These are phyloP conservation scores for Dolichopus griseipennis DNA, from an alignment of 2,888 invertebrate genomes.

Conservation along the genomic window DNA sequence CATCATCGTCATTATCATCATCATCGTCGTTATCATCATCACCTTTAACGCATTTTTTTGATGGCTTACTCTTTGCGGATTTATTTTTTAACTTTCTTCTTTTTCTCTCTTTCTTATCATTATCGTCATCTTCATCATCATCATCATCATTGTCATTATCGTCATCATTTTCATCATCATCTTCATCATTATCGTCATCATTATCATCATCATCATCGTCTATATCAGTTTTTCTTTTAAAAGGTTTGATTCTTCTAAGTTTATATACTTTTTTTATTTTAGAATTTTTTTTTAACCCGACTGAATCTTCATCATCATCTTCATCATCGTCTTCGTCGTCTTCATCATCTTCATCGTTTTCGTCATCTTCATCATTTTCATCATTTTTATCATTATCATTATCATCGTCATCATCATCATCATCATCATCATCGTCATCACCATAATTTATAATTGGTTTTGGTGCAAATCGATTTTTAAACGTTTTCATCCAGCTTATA, in stretches of 20 bases:
- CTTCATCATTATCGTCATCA: no score
- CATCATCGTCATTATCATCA: constrained; percentile 26
- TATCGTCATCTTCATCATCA: constrained; percentile 39
- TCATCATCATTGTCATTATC: constrained; percentile 40
- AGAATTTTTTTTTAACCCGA: constrained; percentile 13
- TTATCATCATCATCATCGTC: no score
- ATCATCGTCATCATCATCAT: constrained; percentile 38
- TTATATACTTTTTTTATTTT: constrained; percentile 26
- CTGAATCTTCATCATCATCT: constrained; percentile 41
- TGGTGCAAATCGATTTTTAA: background rate
- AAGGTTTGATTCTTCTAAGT: no score
- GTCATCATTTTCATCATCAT: constrained; percentile 29
- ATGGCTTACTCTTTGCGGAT: constrained; percentile 25
- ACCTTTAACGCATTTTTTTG: constrained; percentile 39
- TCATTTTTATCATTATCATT: constrained; percentile 45
- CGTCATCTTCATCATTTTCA: constrained; percentile 35
- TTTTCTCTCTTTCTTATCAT: constrained; percentile 42
- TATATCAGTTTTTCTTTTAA: no score
- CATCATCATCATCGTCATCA: constrained; percentile 26
- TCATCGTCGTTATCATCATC: constrained; percentile 42
- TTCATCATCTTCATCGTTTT: constrained; percentile 30
- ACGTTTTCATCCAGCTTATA: background rate
- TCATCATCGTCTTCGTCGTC: constrained; percentile 42
- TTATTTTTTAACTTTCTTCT: constrained; percentile 36
- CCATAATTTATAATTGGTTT: constrained; percentile 26